Conservation (phyloP, 1,140 invertebrate genomes). For the Drosophila virilis region DNA sequence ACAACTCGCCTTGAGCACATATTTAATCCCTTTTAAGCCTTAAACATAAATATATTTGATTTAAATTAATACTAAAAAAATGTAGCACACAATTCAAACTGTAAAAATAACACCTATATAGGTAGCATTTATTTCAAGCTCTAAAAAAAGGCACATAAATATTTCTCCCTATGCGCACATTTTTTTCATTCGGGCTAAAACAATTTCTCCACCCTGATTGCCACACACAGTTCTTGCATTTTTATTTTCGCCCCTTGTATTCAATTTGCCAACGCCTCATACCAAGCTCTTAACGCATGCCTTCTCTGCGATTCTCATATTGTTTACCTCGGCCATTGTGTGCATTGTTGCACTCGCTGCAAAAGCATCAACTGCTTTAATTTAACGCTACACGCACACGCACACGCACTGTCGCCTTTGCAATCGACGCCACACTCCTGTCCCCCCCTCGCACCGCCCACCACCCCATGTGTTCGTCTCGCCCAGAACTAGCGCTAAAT, state of each 20-base stretch:
- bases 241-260: constrained; percentile 10
- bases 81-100: no score
- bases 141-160: background rate
- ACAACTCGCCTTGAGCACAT: no score
- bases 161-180: background rate
- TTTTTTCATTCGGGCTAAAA: background rate
- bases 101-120: no score
- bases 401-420: constrained; percentile 55
- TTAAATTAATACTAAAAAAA: no score
- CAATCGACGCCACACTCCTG: constrained; percentile 1
- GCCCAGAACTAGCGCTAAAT: constrained; percentile 56
- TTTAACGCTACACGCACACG: constrained; percentile 76
- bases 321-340: constrained; percentile 27
- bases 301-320: background rate
- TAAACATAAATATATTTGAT: no score
- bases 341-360: constrained; percentile 30
- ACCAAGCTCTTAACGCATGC: background rate
- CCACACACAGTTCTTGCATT: background rate
- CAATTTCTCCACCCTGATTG: constrained; percentile 4
- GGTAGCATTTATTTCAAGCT: background rate
- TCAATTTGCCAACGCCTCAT: constrained; percentile 35
- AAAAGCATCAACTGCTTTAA: constrained; percentile 52
- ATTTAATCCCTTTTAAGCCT: no score
- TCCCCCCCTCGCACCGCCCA: background rate
- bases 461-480: background rate